These are phyloP conservation scores for Siniperca obscura DNA, from an alignment of 2,797 vertebrate genomes.

Conservation along the genomic window DNA sequence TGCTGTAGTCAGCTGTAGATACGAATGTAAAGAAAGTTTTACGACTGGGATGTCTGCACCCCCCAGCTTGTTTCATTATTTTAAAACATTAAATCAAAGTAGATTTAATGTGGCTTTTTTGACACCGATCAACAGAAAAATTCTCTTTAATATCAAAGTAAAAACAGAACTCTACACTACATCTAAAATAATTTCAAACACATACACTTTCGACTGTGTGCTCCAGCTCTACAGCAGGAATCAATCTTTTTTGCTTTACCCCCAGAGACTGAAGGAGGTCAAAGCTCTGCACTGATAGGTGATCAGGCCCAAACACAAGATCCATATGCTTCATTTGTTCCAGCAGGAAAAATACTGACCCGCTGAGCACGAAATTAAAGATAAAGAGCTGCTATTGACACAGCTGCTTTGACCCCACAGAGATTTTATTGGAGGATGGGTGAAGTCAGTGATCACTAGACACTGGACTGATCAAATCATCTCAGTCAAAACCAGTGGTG, in stretches of 20 bases:
- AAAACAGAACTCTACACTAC: not conserved
- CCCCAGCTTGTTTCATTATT: not conserved
- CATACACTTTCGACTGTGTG: not conserved
- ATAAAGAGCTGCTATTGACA: slow-evolving; percentile 64
- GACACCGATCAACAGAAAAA: not conserved
- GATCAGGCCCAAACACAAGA: slow-evolving; percentile 37
- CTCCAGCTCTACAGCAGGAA: not conserved
- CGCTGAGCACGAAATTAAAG: slow-evolving; percentile 49
- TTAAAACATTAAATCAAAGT: not conserved
- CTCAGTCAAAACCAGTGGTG: not conserved
- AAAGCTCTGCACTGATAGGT: slow-evolving; percentile 31
- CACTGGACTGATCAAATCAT: slow-evolving; percentile 20
- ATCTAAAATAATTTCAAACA: not conserved
- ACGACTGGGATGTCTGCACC: not conserved
- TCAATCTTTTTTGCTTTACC: not conserved
- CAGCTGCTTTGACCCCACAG: slow-evolving; percentile 62
- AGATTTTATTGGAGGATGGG: slow-evolving; percentile 28
- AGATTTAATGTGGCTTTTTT: not conserved
- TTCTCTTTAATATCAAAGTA: not conserved
- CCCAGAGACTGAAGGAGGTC: slow-evolving; percentile 35
- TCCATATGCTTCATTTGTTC: slow-evolving; percentile 43
- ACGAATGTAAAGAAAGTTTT: slow-evolving; percentile 33
- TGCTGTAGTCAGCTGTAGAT: slow-evolving; percentile 45
- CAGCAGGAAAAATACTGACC: slow-evolving; percentile 54
- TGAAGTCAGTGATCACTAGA: slow-evolving; percentile 19